Conservation (phyloP, 2,888 invertebrate species). For the Allygus modestus region DNA sequence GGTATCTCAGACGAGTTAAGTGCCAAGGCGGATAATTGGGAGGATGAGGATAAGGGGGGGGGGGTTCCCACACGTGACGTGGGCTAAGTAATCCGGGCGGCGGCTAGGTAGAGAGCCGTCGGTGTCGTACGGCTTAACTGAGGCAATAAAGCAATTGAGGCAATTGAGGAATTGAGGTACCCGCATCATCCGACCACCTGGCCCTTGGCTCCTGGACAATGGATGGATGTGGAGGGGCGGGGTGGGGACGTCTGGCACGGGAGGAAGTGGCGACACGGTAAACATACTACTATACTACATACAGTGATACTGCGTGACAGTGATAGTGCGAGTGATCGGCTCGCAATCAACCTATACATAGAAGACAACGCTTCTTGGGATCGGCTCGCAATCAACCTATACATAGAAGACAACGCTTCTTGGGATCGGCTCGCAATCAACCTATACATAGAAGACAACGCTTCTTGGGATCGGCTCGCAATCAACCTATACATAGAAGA, state of each 20-base stretch:
- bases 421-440: too few species aligned
- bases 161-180: slow-evolving; percentile 47
- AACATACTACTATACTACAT: too few species aligned
- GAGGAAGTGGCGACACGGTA: too few species aligned
- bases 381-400: too few species aligned
- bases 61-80: not conserved
- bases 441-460: too few species aligned
- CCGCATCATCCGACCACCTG: slow-evolving; percentile 28
- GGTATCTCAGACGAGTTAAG: not conserved
- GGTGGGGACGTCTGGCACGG: not conserved
- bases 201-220: slow-evolving; percentile 2
- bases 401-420: too few species aligned
- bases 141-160: slow-evolving; percentile 48
- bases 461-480: too few species aligned
- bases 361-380: too few species aligned
- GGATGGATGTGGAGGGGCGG: not conserved
- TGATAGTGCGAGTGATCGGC: too few species aligned
- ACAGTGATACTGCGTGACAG: too few species aligned
- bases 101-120: not conserved
- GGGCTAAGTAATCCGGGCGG: not conserved
- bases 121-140: slow-evolving; percentile 22
- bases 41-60: not conserved
- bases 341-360: too few species aligned
- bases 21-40: not conserved
- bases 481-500: too few species aligned